These are phyloP conservation scores for Sakesphorus luctuosus DNA, from an alignment of 2,113 vertebrate species.

Conservation along the genomic window DNA sequence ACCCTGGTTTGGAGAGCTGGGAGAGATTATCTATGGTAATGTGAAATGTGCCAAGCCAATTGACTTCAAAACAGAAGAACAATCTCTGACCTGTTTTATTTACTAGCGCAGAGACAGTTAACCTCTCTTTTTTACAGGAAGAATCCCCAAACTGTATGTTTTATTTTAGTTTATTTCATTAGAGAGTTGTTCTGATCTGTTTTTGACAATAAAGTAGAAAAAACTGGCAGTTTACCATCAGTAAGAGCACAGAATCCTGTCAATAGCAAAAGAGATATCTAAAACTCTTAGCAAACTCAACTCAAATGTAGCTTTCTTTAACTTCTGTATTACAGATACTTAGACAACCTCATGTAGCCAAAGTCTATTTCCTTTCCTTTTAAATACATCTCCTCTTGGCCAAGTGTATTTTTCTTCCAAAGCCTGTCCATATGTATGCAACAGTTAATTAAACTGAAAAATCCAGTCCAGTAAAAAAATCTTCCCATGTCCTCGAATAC, in stretches of 20 bases:
- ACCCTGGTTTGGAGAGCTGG: neutral
- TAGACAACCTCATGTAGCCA: neutral
- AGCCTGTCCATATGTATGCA: neutral
- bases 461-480: conserved; percentile 1
- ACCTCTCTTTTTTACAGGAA: neutral
- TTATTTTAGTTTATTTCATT: neutral
- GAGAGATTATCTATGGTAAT: neutral
- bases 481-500: neutral
- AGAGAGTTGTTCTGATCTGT: neutral
- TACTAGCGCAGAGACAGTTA: neutral
- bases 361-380: neutral
- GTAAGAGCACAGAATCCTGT: neutral
- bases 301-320: neutral
- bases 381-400: neutral
- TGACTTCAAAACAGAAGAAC: neutral
- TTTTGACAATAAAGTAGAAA: neutral
- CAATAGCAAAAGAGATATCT: neutral
- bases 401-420: neutral
- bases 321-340: neutral
- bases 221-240: neutral
- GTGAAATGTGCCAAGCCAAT: neutral
- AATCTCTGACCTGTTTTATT: neutral
- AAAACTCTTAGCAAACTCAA: neutral
- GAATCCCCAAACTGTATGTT: neutral
- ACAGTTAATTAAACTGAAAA: conserved; percentile 36